A percentile compares a stretch with the other conserved stretches of the same genome.
These are phyloP conservation scores for Pavo muticus DNA, from an alignment of 2,113 vertebrate genomes.

Conservation along the genomic window DNA sequence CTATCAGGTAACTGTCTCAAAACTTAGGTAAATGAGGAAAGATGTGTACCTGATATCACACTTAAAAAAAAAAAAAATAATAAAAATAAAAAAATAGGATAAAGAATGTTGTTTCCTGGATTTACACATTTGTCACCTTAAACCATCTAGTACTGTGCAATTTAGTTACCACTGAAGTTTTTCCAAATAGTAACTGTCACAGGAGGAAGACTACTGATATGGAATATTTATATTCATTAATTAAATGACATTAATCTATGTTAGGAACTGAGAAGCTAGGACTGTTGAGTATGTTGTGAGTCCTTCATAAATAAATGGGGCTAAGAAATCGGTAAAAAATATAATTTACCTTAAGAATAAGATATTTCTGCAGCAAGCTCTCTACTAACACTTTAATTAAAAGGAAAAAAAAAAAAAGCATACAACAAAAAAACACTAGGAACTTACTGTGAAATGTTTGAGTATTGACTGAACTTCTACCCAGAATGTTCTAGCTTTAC, in stretches of 20 bases:
- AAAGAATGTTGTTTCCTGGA: neutral
- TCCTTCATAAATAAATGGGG: neutral
- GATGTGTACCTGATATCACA: accelerated
- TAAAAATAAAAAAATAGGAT: neutral
- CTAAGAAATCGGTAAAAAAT: neutral
- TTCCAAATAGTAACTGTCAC: neutral
- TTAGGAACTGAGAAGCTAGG: neutral
- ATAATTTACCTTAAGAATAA: neutral
- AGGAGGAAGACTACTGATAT: neutral
- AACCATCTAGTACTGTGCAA: neutral
- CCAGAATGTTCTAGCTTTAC: neutral
- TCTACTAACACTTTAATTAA: neutral
- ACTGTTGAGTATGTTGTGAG: neutral
- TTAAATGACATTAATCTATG: neutral
- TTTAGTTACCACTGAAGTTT: neutral
- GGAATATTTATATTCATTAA: neutral
- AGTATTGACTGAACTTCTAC: slow-evolving; percentile 3
- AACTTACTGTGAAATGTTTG: neutral
- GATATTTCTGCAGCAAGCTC: neutral
- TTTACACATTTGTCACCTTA: neutral
- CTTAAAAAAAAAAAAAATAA: neutral
- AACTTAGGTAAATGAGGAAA: neutral
- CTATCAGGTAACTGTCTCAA: neutral
- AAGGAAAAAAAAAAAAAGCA: neutral
- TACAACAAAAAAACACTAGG: neutral